A percentile compares a stretch with the other conserved stretches of the same genome.
Evolutionary conservation across 1,140 invertebrate genomes (phyloP).

Genomic region (Brachionus manjavacas): DNA sequence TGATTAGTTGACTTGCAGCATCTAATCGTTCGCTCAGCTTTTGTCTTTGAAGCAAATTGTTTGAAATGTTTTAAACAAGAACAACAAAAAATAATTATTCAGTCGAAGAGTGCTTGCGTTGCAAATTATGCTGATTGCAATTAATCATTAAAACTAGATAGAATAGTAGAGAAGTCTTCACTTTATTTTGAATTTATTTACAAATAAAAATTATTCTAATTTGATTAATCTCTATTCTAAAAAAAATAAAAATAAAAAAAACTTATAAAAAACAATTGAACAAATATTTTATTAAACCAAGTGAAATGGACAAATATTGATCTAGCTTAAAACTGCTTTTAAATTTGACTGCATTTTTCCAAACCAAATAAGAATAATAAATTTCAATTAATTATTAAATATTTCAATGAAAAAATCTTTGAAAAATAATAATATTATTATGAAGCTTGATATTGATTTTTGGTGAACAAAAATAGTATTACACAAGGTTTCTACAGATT

Average conservation of each 20-base stretch:
- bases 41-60: not conserved
- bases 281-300: not conserved
- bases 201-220: not conserved
- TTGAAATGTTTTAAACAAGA: not conserved
- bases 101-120: constrained; percentile 1
- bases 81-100: constrained; percentile 12
- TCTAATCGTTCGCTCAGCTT: not conserved
- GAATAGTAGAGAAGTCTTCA: not conserved
- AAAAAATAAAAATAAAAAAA: not conserved
- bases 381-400: constrained; percentile 8
- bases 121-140: constrained; percentile 30
- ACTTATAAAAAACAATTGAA: not conserved
- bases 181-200: not conserved
- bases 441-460: constrained; percentile 5
- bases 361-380: not conserved
- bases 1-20: not conserved
- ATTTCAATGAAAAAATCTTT: not conserved
- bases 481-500: not conserved
- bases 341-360: not conserved
- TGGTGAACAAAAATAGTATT: not conserved
- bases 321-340: not conserved
- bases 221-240: not conserved
- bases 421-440: constrained; percentile 13
- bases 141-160: constrained; percentile 32
- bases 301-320: not conserved